Conservation (phyloP, 2,113 vertebrate species). For the Pelodiscus sinensis region DNA sequence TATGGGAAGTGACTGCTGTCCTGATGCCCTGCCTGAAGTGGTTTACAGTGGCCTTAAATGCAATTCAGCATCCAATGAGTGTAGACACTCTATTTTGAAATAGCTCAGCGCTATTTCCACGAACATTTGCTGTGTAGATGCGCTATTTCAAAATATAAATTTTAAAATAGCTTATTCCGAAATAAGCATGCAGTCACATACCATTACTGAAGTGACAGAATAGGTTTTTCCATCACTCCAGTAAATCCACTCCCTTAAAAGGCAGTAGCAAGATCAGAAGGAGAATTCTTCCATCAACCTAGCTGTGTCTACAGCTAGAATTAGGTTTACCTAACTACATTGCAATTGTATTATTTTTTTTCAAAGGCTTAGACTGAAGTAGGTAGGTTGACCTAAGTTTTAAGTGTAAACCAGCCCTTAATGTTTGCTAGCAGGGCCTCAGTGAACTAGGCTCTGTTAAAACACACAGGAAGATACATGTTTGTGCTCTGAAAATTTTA, state of each 20-base stretch:
- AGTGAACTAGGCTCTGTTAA: not conserved
- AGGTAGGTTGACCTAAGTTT: not conserved
- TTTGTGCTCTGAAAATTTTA: not conserved
- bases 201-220: not conserved
- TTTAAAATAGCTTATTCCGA: too few species aligned
- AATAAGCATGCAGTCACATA: too few species aligned
- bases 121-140: too few species aligned
- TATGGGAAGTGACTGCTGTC: too few species aligned
- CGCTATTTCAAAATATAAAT: too few species aligned
- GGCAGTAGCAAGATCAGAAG: not conserved
- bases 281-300: not conserved
- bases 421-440: not conserved
- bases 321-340: not conserved
- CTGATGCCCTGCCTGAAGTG: too few species aligned
- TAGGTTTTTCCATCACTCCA: not conserved
- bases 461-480: not conserved
- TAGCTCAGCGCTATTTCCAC: too few species aligned
- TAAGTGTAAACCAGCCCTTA: not conserved
- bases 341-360: not conserved
- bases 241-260: not conserved
- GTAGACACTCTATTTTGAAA: too few species aligned
- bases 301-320: not conserved
- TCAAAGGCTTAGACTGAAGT: not conserved
- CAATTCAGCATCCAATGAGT: too few species aligned
- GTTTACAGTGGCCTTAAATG: too few species aligned